Evolutionary conservation across 2,888 invertebrate genomes (phyloP).

Genomic region (Hylaea fasciaria): DNA sequence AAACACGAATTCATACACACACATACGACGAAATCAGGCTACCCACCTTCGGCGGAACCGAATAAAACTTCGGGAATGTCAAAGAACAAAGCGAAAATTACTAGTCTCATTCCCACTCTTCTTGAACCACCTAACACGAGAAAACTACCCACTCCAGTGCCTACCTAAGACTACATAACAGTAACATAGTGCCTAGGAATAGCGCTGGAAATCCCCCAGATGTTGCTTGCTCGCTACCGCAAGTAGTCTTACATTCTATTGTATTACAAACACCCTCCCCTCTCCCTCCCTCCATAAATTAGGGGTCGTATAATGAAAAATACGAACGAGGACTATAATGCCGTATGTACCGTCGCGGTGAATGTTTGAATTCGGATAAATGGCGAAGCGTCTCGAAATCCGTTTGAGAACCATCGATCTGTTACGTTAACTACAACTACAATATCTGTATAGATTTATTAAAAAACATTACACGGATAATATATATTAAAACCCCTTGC

Average conservation of each 20-base stretch:
- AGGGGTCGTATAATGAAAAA: conserved; percentile 33
- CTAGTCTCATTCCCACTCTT: too few relatives aligned
- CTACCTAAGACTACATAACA: not conserved
- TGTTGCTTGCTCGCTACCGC: conserved; percentile 19
- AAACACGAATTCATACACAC: too few relatives aligned
- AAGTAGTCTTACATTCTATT: conserved; percentile 27
- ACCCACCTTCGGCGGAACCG: too few relatives aligned
- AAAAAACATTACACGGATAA: too few relatives aligned
- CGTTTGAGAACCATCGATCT: not conserved
- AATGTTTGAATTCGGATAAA: conserved; percentile 5
- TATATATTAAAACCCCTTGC: too few relatives aligned
- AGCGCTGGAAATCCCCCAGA: conserved; percentile 16
- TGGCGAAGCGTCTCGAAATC: conserved; percentile 1
- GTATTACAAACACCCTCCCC: conserved; percentile 29
- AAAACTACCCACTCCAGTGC: not conserved
- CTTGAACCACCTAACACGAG: too few relatives aligned
- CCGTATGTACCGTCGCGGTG: conserved; percentile 10
- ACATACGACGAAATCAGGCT: too few relatives aligned
- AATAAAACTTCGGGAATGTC: too few relatives aligned
- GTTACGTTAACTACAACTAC: not conserved
- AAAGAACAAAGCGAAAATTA: too few relatives aligned
- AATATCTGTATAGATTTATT: not conserved
- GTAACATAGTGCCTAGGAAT: conserved; percentile 1
- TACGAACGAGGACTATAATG: conserved; percentile 24
- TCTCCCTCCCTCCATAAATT: conserved; percentile 27